Base-by-base conservation (phyloP, 1,140 invertebrate species). In the Aculops lycopersici region DNA sequence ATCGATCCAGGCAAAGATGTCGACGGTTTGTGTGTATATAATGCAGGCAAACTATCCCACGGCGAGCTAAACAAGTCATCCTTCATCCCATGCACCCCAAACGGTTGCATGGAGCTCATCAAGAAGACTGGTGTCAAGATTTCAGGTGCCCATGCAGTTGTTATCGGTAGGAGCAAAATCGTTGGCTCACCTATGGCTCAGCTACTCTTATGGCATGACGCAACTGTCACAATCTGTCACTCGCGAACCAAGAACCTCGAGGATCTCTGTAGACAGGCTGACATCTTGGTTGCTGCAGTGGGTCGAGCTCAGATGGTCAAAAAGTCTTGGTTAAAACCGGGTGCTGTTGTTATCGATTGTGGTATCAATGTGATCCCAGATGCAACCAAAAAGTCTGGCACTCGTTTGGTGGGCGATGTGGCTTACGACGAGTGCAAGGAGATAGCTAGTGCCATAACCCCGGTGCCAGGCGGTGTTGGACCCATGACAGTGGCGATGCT, bases 261-360 rank as follows among this genome's bases (percentile, higher is more conserved):
- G 38, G 61, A 68, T 57, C 65, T 75, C 47, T 79, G 36, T 61
- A 61, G 43, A 59, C 43, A 64, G 48, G 90, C 86, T 16, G 92
- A 98, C 57, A 92, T 98, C 52, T 56, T 98, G 37, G 80, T 98
- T 4, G 88, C 92, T 3, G 92, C 69, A 2, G 84, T 95, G 49
- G 92, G 92, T 0, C 66, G 71, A 51, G 62, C 84, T 4, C 68
- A 86, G 57, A 65, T 94, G 59, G 84, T 98, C 1, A 80, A 80
- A 56, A 79, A 73, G 0, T 72, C 72, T 38, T 97, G 90, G 90
- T 72, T 98, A 36, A 97, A 97, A 61, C 79, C 80, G 0, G 41
- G 88, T 16, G 86, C 88, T 37, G 72, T 97, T 20, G 88, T 98
- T n/a, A 94, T 98, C 48, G 92, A 98, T 56, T 98, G 90, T 63